Percentiles rank a stretch among this genome's conserved stretches.
phyloP scores from a whole-genome alignment of 1,140 invertebrate genomes.

The Drosophila orena region DNA sequence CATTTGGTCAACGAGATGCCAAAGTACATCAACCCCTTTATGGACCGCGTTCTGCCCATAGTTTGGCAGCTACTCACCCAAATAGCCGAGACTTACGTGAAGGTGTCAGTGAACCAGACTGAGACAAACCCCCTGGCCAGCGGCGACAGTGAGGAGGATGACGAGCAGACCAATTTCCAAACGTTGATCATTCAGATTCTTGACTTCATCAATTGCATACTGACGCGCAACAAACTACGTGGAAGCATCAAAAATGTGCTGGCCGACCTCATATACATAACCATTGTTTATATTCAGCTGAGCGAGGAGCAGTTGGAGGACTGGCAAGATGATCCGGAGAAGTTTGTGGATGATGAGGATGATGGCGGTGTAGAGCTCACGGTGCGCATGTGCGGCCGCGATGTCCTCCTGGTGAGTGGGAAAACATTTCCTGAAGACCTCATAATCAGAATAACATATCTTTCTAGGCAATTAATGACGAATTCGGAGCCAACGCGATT shows the following conservation, averaged over 20 bases:
- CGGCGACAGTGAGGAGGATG: slow-evolving; percentile 83
- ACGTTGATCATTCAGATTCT: slow-evolving; percentile 91
- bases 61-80: slow-evolving; percentile 90
- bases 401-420: slow-evolving; percentile 86
- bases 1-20: slow-evolving; percentile 88
- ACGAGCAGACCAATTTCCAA: slow-evolving; percentile 90
- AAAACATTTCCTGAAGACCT: background rate
- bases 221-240: slow-evolving; percentile 88
- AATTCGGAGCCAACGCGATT: slow-evolving; percentile 88
- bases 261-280: slow-evolving; percentile 90
- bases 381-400: slow-evolving; percentile 91
- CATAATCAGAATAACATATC: background rate
- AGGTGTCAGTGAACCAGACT: slow-evolving; percentile 79
- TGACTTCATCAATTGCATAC: slow-evolving; percentile 89
- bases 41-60: slow-evolving; percentile 89
- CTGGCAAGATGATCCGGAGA: slow-evolving; percentile 90
- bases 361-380: slow-evolving; percentile 89
- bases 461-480: slow-evolving; percentile 87
- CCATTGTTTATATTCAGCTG: slow-evolving; percentile 89
- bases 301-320: slow-evolving; percentile 90
- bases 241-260: slow-evolving; percentile 89
- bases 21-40: slow-evolving; percentile 88
- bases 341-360: slow-evolving; percentile 93
- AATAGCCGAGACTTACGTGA: slow-evolving; percentile 87
- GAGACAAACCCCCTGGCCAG: slow-evolving; percentile 67